These are phyloP conservation scores for Brotula barbata DNA, from an alignment of 2,797 vertebrate species.

Conservation along the genomic window DNA sequence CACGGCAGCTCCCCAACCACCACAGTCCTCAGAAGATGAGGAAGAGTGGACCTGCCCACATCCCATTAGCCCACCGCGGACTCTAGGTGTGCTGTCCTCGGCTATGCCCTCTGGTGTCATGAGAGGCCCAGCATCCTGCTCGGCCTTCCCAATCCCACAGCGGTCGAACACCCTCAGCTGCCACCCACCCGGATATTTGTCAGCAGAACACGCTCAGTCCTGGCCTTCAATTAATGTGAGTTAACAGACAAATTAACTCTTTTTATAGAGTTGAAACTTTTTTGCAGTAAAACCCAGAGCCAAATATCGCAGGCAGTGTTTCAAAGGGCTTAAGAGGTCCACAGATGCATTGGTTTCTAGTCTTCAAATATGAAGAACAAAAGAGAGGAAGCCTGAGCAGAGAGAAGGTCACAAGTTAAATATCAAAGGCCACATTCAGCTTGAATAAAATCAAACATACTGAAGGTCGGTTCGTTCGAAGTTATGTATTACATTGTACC, in stretches of 20 bases:
- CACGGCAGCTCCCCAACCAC: constrained; percentile 73
- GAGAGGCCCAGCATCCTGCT: constrained; percentile 92
- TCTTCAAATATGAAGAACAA: no score
- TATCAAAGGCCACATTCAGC: no score
- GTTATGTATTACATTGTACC: constrained; percentile 24
- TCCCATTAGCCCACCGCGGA: constrained; percentile 84
- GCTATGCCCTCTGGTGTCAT: constrained; percentile 77
- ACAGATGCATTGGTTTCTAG: no score
- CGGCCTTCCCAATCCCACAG: constrained; percentile 88
- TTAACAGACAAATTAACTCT: no score
- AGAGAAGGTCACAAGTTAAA: no score
- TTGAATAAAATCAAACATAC: no score
- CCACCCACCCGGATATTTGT: constrained; percentile 84
- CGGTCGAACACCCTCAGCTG: constrained; percentile 81
- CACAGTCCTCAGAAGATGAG: constrained; percentile 91
- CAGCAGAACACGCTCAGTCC: constrained; percentile 94
- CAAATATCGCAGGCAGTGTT: neutral
- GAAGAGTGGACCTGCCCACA: constrained; percentile 93
- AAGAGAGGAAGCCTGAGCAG: no score
- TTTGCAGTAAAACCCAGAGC: neutral
- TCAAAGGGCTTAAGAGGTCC: no score
- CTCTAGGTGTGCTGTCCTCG: constrained; percentile 75
- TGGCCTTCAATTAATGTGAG: constrained; percentile 99
- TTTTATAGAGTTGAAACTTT: neutral
- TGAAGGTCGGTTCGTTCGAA: no score